phyloP scores from a whole-genome alignment of 2,888 invertebrate species.

The Erynnis tages region DNA sequence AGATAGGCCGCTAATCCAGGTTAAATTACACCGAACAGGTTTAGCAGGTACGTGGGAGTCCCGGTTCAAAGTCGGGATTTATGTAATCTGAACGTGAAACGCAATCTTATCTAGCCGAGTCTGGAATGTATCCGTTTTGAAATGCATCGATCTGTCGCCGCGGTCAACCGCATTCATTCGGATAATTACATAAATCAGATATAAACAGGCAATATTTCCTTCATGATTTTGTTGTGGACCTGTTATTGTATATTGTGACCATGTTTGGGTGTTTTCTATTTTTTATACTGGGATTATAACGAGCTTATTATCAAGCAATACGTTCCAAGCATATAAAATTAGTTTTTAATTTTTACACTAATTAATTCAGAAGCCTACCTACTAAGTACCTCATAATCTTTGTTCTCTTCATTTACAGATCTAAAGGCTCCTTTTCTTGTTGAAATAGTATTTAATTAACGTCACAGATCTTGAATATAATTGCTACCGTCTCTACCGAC shows the following conservation, averaged over 20 bases:
- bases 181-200: constrained; percentile 29
- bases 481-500: background rate
- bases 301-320: no score
- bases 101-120: constrained; percentile 38
- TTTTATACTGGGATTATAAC: background rate
- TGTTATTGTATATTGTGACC: background rate
- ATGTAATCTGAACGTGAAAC: constrained; percentile 36
- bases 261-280: background rate
- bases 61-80: constrained; percentile 37
- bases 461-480: constrained; percentile 7
- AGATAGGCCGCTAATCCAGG: constrained; percentile 33
- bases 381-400: no score
- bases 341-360: no score
- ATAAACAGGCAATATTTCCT: constrained; percentile 21
- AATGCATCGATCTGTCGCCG: constrained; percentile 32
- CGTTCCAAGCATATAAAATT: no score
- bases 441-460: background rate
- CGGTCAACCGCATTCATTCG: constrained; percentile 27
- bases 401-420: no score
- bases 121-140: constrained; percentile 36
- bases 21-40: constrained; percentile 35
- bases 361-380: no score
- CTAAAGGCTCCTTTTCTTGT: background rate
- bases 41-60: constrained; percentile 38
- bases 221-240: background rate